phyloP scores from a whole-genome alignment of 30 jellyfish, hydroid and myxozoan genomes.

The Aurelia sp. region DNA sequence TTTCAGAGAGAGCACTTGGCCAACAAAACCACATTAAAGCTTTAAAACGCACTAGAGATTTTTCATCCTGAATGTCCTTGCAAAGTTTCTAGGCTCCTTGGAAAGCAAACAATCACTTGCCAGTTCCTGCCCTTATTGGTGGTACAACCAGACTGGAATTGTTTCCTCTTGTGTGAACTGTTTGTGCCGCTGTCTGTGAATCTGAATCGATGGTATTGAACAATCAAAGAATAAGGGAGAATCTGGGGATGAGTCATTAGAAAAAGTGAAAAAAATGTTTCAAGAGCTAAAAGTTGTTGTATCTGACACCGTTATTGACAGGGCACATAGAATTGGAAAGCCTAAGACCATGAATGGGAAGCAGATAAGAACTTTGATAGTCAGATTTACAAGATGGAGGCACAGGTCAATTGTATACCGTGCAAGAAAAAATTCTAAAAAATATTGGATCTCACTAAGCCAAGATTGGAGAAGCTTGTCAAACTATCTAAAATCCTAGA shows the following conservation, averaged over 20 bases:
- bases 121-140: no score
- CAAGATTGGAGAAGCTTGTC: no score
- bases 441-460: slow-evolving; percentile 2
- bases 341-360: slow-evolving; percentile 39
- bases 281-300: slow-evolving; percentile 33
- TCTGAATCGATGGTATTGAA: slow-evolving; percentile 44
- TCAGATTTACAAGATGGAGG: slow-evolving; percentile 39
- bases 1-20: slow-evolving; percentile 7
- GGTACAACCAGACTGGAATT: no score
- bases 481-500: no score
- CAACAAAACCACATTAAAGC: slow-evolving; percentile 55
- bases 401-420: no score
- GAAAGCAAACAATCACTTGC: no score
- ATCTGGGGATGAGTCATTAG: slow-evolving; percentile 38
- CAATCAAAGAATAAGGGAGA: slow-evolving; percentile 37
- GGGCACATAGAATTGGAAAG: slow-evolving; percentile 39
- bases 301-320: slow-evolving; percentile 34
- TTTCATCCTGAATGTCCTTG: no score
- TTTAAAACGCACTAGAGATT: no score
- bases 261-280: slow-evolving; percentile 23
- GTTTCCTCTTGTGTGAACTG: no score
- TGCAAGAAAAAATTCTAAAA: no score
- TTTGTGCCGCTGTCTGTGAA: slow-evolving; percentile 46
- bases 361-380: slow-evolving; percentile 46
- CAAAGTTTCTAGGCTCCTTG: no score